Base-by-base conservation (phyloP, 2,797 vertebrate genomes). In the Microctenopoma steveboyesi region DNA sequence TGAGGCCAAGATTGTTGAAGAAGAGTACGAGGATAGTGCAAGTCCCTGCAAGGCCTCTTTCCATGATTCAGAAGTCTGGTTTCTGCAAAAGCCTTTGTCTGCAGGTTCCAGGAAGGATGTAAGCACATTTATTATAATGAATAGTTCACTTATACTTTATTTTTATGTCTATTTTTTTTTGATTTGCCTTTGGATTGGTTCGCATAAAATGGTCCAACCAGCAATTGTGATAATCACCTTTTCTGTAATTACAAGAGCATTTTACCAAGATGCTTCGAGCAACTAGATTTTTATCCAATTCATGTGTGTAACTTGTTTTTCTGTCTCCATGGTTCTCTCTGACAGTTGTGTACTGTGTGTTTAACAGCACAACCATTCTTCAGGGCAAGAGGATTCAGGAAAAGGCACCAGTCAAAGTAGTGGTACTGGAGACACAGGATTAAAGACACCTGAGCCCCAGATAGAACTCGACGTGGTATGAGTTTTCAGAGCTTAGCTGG, bases 1-100 rank as follows among this genome's bases (percentile, higher is more conserved):
- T 56, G 83, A 92, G 79, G 90, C 88, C 54, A 82, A 88, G 78
- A 86, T 77, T 52, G 86, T 92, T 43, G 89, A 92, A 25, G 92
- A 92, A 67, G 88, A 92, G 54, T 61, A 8, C 1, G 63, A 75
- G 43, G 66, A 81, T 45, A 51, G 60, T 65, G 52, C 7, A 33
- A 79, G 72, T 61, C 67, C 80, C 68, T 30, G 42, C 56, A 76
- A 83, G 71, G 66, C 46, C 66, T 64, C 64, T n/a, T 65, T 59
- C 46, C 62, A 42, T 60, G 74, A 57, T 62, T 79, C 73, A 76
- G 63, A 74, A 35, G 2, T n/a, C 37, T 22, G 4, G 16, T 25
- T 33, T 65, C 58, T 72, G 40, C 74, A 60, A 54, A 82, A 43
- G 68, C 72, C 76, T 64, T 57, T 50, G 35, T 60, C 72, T 69